Conservation (phyloP, 2,888 invertebrate genomes). For the Cheiracanthium punctorium region DNA sequence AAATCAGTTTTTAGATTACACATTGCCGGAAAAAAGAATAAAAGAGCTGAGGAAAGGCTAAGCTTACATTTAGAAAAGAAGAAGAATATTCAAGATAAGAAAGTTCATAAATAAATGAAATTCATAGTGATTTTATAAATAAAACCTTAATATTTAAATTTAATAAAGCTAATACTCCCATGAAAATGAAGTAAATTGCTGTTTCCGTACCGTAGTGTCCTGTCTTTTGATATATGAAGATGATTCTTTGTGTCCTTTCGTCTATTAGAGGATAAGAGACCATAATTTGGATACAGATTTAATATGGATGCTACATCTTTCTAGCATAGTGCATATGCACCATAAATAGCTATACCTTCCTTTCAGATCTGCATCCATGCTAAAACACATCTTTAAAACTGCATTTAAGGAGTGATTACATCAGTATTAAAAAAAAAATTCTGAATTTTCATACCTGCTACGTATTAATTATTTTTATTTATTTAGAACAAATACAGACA, state of each 20-base stretch:
- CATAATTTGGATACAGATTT: constrained; percentile 66
- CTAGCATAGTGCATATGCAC: constrained; percentile 53
- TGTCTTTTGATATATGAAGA: constrained; percentile 64
- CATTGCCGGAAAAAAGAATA: too few species aligned
- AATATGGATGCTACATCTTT: constrained; percentile 60
- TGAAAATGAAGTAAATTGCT: constrained; percentile 58
- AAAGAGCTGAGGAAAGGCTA: too few species aligned
- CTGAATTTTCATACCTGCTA: too few species aligned
- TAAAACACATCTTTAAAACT: not conserved
- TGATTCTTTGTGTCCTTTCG: constrained; percentile 62
- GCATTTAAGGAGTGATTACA: too few species aligned
- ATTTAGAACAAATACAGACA: too few species aligned
- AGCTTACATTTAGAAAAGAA: too few species aligned
- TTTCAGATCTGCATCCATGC: constrained; percentile 66
- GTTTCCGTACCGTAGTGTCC: constrained; percentile 61
- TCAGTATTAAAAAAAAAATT: too few species aligned
- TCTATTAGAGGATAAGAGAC: constrained; percentile 67
- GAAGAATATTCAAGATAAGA: not conserved
- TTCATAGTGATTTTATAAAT: constrained; percentile 5
- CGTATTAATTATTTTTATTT: too few species aligned
- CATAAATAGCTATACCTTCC: constrained; percentile 67
- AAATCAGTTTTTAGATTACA: not conserved
- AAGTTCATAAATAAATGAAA: not conserved
- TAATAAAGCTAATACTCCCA: constrained; percentile 55
- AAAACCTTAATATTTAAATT: constrained; percentile 33